Percentiles rank a stretch among this genome's conserved stretches.
Conservation (phyloP, 2,888 invertebrate species). For the Chrysomela aeneicollis region DNA sequence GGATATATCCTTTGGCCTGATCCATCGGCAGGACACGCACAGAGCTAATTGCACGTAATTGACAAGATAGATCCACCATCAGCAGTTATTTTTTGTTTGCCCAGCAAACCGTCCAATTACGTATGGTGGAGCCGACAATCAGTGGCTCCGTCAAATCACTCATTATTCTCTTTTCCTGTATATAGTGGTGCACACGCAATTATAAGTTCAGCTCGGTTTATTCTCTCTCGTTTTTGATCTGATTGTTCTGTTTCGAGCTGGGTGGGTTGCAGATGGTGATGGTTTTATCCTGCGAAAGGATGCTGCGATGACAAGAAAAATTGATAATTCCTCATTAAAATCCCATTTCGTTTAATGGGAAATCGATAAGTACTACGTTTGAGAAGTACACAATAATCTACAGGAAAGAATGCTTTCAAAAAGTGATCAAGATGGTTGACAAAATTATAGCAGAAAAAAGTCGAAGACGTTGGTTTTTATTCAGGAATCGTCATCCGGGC, state of each 20-base stretch:
- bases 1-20: background rate
- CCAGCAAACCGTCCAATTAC: slow-evolving; percentile 32
- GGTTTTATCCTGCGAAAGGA: background rate
- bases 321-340: background rate
- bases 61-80: slow-evolving; percentile 54
- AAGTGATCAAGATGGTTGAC: no score
- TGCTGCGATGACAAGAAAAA: background rate
- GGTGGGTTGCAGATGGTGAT: background rate
- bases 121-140: slow-evolving; percentile 30
- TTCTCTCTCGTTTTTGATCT: background rate
- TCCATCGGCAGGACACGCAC: slow-evolving; percentile 48
- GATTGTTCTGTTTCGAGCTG: background rate
- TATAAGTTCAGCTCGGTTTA: background rate
- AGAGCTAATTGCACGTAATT: slow-evolving; percentile 55
- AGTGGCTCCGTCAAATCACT: slow-evolving; percentile 26
- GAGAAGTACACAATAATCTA: no score
- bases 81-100: slow-evolving; percentile 35
- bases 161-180: slow-evolving; percentile 24
- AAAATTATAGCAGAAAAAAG: no score
- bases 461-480: no score
- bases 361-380: background rate
- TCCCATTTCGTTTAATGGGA: background rate
- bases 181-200: slow-evolving; percentile 8
- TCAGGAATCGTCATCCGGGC: no score
- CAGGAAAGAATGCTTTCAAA: no score